Evolutionary conservation across 2,797 vertebrate genomes (phyloP).

Genomic region (Xiphorhynchus erythropygius): DNA sequence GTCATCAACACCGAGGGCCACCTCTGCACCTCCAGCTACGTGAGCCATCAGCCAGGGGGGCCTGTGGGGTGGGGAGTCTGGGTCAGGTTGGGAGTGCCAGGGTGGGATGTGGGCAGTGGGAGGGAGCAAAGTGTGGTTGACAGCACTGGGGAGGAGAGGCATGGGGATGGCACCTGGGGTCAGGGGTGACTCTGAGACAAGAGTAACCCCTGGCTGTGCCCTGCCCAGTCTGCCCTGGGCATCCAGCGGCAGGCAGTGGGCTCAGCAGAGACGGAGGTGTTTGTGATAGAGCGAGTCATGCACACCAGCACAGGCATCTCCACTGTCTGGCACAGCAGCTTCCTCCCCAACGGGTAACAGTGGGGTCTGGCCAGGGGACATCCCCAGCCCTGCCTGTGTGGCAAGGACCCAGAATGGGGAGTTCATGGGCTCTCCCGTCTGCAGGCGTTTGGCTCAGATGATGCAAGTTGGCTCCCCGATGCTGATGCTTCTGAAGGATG

Average conservation of each 20-base stretch:
- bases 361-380: rapidly evolving
- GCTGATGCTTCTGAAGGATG: conserved; percentile 77
- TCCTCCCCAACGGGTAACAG: conserved; percentile 86
- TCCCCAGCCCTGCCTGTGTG: neutral
- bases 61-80: neutral
- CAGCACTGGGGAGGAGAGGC: neutral
- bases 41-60: conserved; percentile 57
- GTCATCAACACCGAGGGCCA: conserved; percentile 77
- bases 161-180: too few species aligned
- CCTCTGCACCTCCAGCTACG: conserved; percentile 81
- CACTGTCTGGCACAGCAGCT: conserved; percentile 83
- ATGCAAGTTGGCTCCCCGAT: conserved; percentile 84
- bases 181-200: neutral
- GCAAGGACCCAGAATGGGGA: neutral
- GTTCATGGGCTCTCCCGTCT: neutral
- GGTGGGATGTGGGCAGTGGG: neutral
- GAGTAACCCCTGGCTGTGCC: neutral
- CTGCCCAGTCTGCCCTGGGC: conserved; percentile 77
- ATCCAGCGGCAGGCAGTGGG: conserved; percentile 76
- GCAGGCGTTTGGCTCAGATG: conserved; percentile 84
- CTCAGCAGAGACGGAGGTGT: conserved; percentile 74
- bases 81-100: neutral
- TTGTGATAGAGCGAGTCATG: conserved; percentile 83
- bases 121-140: neutral
- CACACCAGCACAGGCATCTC: conserved; percentile 55